Evolutionary conservation across 2,888 invertebrate species (phyloP), one percentile per base, ranked within the genome.

Genomic region (Podabrus alpinus): DNA sequence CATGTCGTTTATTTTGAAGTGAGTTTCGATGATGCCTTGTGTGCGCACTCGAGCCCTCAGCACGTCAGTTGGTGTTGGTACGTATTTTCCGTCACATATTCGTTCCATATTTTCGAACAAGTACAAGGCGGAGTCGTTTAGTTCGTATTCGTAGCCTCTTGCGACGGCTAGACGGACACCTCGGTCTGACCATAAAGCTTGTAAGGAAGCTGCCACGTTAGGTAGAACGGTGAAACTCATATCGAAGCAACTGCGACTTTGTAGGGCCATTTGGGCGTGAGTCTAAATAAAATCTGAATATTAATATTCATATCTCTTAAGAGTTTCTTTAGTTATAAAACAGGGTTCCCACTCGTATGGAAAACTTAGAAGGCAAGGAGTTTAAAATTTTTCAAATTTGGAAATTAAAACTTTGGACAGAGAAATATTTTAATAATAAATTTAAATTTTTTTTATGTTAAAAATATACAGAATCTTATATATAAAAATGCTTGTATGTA

Each of bases 41-140:
- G 92, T 92, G 62, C 92, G 86, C 1, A 92, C 91, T 71, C 92
- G 85, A 0, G 92, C 92, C 78, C 92, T 84, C 71, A 92, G 84
- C 2, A 92, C 92, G 85, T 92, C 92, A 2, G 90, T 90, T 0
- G 91, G 88, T n/a, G 90, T 89, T 75, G 92, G 92, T 79, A 90
- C 87, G 83, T 91, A 92, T 84, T 91, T 91, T 68, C 90, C 89
- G 84, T 90, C 89, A 84, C 90, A 90, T 72, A 92, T 90, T 78
- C 92, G 85, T 77, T 91, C 91, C 91, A 92, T 92, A 84, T 92
- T 91, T 83, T 92, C 92, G 86, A 92, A 92, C 81, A 92, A 88
- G 86, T 92, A 92, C 77, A 91, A 87, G 64, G 92, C 92, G 1
- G 92, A 92, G 85, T 92, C 92, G 81, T 92, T 92, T 25, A 92